These are phyloP conservation scores for Acinonyx jubatus DNA, from an alignment of 2,113 vertebrate species.

Conservation along the genomic window DNA sequence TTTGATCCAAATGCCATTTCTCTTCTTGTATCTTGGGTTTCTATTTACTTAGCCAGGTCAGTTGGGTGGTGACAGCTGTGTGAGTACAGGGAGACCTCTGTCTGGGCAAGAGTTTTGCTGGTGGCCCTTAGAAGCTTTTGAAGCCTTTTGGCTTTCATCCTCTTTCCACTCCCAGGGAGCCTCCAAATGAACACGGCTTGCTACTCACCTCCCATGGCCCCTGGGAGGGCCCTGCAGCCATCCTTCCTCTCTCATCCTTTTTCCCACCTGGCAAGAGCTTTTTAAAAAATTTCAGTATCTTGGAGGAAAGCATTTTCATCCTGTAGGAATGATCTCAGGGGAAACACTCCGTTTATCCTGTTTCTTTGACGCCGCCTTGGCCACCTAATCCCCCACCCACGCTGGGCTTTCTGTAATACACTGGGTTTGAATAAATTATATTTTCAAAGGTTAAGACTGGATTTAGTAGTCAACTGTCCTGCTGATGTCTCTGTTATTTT, in stretches of 20 bases:
- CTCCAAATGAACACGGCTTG: not conserved
- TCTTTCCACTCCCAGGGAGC: not conserved
- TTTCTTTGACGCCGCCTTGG: conserved; percentile 75
- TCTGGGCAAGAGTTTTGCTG: not conserved
- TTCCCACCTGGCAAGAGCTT: not conserved
- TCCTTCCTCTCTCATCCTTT: not conserved
- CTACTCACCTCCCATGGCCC: not conserved
- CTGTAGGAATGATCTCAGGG: not conserved
- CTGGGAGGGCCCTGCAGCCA: not conserved
- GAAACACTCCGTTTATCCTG: conserved; percentile 56
- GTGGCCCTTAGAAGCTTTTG: conserved; percentile 29
- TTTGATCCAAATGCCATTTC: not conserved
- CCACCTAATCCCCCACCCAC: conserved; percentile 73
- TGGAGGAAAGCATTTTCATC: conserved; percentile 28
- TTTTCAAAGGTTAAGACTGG: conserved; percentile 82
- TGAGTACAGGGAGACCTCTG: not conserved
- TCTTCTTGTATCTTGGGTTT: not conserved
- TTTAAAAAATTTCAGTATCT: not conserved
- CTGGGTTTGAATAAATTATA: conserved; percentile 83
- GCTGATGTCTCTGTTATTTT: conserved; percentile 81
- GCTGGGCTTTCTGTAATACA: conserved; percentile 78
- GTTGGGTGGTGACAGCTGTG: not conserved
- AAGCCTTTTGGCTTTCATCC: conserved; percentile 10
- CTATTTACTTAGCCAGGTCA: not conserved
- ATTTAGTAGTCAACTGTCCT: conserved; percentile 80